phyloP scores from a whole-genome alignment of 1,140 invertebrate genomes.

The Aplysia californica region DNA sequence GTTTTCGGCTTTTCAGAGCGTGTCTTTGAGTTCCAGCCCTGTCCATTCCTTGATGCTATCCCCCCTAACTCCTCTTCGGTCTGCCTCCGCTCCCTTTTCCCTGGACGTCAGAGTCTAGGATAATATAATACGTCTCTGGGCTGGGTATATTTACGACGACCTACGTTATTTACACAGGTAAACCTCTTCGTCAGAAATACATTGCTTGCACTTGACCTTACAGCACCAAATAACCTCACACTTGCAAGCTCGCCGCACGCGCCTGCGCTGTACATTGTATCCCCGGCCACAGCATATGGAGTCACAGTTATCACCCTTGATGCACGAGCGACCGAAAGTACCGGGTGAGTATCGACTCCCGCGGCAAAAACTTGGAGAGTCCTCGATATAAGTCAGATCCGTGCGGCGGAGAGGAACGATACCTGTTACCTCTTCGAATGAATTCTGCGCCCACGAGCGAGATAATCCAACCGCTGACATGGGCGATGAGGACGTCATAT shows the following conservation, averaged over 20 bases:
- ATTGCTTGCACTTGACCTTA: conserved; percentile 59
- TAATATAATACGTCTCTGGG: no score
- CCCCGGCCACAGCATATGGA: conserved; percentile 71
- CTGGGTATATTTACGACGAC: no score
- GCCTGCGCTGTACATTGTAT: conserved; percentile 54
- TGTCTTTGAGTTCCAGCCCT: no score
- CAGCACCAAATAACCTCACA: conserved; percentile 65
- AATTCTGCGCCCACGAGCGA: background rate
- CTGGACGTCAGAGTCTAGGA: no score
- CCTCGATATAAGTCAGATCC: conserved; percentile 88
- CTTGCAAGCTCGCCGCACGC: conserved; percentile 46
- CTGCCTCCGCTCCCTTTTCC: no score
- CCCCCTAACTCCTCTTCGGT: no score
- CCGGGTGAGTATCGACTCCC: conserved; percentile 54
- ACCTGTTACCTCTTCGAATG: background rate
- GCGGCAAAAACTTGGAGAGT: conserved; percentile 91
- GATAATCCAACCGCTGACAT: background rate
- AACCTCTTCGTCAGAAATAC: conserved; percentile 53
- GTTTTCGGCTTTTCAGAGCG: no score
- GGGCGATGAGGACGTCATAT: background rate
- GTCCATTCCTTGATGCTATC: no score
- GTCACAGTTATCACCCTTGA: conserved; percentile 67
- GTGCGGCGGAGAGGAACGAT: conserved; percentile 79
- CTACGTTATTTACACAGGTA: conserved; percentile 63
- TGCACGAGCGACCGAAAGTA: conserved; percentile 65